Conservation (phyloP, 2,888 invertebrate genomes). For the Diadegma fenestrale region DNA sequence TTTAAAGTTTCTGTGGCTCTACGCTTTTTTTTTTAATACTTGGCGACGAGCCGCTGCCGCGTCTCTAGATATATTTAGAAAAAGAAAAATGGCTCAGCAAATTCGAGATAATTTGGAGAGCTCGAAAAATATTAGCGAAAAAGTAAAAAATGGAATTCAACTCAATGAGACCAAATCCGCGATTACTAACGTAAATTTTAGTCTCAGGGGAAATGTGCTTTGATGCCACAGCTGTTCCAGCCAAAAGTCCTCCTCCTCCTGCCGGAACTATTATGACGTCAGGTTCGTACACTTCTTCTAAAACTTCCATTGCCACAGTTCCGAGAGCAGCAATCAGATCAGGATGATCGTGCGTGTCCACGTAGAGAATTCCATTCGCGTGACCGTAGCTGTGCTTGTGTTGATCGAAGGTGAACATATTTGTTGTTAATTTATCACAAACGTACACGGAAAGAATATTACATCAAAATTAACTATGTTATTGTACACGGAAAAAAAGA, state of each 20-base stretch:
- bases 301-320: constrained; percentile 46
- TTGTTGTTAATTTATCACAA: neutral
- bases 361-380: constrained; percentile 45
- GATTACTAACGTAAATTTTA: constrained; percentile 56
- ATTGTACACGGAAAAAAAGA: too few species aligned
- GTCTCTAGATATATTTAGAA: too few species aligned
- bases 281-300: constrained; percentile 45
- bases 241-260: constrained; percentile 46
- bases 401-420: neutral
- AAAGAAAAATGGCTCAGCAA: too few species aligned
- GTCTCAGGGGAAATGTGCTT: constrained; percentile 52
- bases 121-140: too few species aligned
- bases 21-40: too few species aligned
- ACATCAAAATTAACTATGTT: too few species aligned
- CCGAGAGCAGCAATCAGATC: constrained; percentile 50
- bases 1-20: too few species aligned
- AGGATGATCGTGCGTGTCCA: constrained; percentile 50
- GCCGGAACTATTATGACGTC: constrained; percentile 50
- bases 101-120: too few species aligned
- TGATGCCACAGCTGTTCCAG: constrained; percentile 41
- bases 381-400: constrained; percentile 30
- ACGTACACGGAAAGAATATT: neutral
- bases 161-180: neutral
- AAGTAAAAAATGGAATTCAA: neutral
- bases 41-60: too few species aligned